Conservation (phyloP, 2,888 invertebrate species). For the Drosophila lutescens region DNA sequence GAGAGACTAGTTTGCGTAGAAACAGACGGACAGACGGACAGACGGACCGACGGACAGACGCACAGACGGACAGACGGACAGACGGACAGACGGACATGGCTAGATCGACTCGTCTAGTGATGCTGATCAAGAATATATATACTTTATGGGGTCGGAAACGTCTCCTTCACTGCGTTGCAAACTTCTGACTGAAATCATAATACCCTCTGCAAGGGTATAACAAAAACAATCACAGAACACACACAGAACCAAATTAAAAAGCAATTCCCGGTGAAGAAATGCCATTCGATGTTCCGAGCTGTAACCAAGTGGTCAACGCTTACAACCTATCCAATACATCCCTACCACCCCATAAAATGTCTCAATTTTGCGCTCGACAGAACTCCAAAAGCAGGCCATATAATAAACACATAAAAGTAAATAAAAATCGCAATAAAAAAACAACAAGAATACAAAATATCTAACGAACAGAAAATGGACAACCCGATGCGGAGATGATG, state of each 20-base stretch:
- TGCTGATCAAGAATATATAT: no score
- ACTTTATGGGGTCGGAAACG: no score
- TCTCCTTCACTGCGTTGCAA: no score
- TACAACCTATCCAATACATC: slow-evolving; percentile 23
- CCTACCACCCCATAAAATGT: slow-evolving; percentile 47
- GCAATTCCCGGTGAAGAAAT: slow-evolving; percentile 17
- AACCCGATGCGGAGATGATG: slow-evolving; percentile 21
- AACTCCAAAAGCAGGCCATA: slow-evolving; percentile 64
- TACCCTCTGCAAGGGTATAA: no score
- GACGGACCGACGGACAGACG: no score
- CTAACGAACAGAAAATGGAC: slow-evolving; percentile 28
- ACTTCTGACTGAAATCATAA: no score
- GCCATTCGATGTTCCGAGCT: slow-evolving; percentile 25
- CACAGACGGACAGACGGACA: no score
- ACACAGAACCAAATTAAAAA: slow-evolving; percentile 61
- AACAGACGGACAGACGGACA: no score
- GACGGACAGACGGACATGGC: no score
- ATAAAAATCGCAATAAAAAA: slow-evolving; percentile 73
- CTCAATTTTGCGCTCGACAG: slow-evolving; percentile 69
- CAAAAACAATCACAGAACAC: slow-evolving; percentile 44
- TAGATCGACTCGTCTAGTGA: no score
- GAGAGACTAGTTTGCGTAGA: no score
- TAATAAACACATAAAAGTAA: slow-evolving; percentile 80
- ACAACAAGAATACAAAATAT: slow-evolving; percentile 34
- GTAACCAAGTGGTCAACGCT: slow-evolving; percentile 35